These are phyloP conservation scores for Morone chrysops DNA, from an alignment of 2,113 vertebrate species.

Conservation along the genomic window DNA sequence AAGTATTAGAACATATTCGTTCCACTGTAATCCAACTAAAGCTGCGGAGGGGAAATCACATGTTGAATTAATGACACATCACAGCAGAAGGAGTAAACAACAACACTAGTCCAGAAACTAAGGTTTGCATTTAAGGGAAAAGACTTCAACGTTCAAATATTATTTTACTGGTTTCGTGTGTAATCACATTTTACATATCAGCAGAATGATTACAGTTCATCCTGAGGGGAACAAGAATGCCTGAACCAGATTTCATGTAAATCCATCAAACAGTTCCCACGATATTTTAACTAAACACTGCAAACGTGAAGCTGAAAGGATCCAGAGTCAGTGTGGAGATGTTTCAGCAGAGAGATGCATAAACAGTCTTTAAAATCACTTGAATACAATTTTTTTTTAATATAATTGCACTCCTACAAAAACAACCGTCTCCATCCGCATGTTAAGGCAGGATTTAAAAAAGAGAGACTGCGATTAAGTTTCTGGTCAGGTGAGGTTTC, in stretches of 20 bases:
- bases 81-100: too few species aligned
- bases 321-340: too few species aligned
- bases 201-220: too few species aligned
- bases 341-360: too few species aligned
- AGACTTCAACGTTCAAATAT: too few species aligned
- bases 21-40: slow-evolving; percentile 1
- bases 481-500: slow-evolving; percentile 11
- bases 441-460: slow-evolving; percentile 3
- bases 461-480: background rate
- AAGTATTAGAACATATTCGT: background rate
- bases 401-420: background rate
- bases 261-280: too few species aligned
- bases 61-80: background rate
- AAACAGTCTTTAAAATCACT: background rate
- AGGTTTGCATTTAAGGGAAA: background rate
- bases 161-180: too few species aligned
- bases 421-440: background rate
- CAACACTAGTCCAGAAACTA: too few species aligned
- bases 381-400: background rate
- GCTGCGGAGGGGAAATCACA: background rate
- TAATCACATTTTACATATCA: background rate
- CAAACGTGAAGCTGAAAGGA: too few species aligned
- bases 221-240: too few species aligned
- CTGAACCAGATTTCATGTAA: too few species aligned
- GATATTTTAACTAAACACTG: too few species aligned